Base-by-base conservation (phyloP, 2,888 invertebrate species). In the Dysmachus trigonus region DNA sequence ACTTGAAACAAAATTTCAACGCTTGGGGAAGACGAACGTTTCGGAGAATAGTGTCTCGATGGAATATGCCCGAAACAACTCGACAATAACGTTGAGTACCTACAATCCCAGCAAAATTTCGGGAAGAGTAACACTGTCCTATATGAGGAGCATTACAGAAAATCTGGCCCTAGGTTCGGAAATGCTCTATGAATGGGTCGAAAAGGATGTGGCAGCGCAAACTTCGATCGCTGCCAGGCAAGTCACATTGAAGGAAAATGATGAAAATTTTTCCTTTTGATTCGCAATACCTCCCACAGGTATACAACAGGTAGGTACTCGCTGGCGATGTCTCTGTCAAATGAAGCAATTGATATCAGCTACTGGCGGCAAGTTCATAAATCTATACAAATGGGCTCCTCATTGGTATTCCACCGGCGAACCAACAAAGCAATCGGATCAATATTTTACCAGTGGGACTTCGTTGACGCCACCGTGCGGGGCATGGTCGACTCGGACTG, bases 401-500 rank as follows among this genome's bases (percentile, higher is more conserved):
- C 88, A 87, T 88, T 89, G 73, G 89, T 89, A 87, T 88, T 88
- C 87, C 89, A 89, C 87, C 87, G 87, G 84, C 89, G 86, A 22
- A 90, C 90, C 0, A 88, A 90, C 8, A 90, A 90, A 84, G 90
- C 91, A 0, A 90, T 92, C 76, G 91, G 91, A 73, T 90, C 91
- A 8, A 88, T 92, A 33, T 90, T 90, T 87, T 92, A 92, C 89
- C 91, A 92, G 82, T 91, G 91, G 90, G 90, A 91, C 77, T 91
- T 91, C 82, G 86, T 89, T 71, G 90, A 91, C 76, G 89, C 90
- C 10, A 87, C 89, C 22, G 89, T 92, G 0, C 90, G 91, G 18
- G 92, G 91, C 22, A 90, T 90, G 90, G 85, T 92, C 4, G 90
- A 92, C 82, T 92, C 92, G 27, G 90, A 92, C 88, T 90, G 90